These are phyloP conservation scores for Glomeris maerens DNA, from an alignment of 1,140 invertebrate genomes.

Conservation along the genomic window DNA sequence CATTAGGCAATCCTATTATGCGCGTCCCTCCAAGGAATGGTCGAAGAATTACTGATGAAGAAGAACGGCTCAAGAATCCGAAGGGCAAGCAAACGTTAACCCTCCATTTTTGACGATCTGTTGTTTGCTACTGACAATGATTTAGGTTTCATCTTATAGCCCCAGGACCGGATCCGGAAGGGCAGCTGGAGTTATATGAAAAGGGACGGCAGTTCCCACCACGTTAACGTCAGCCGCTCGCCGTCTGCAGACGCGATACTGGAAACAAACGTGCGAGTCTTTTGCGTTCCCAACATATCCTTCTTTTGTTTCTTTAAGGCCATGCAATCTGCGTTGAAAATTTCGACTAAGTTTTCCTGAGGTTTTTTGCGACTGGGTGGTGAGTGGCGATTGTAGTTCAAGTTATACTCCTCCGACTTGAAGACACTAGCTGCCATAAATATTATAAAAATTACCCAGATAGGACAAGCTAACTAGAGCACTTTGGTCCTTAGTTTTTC, in stretches of 20 bases:
- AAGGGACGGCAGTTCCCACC: conserved; percentile 37
- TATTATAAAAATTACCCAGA: background rate
- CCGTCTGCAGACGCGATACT: conserved; percentile 19
- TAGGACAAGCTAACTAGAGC: too few relatives aligned
- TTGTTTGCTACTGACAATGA: conserved; percentile 8
- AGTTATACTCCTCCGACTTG: background rate
- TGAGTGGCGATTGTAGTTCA: too few relatives aligned
- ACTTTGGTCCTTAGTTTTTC: too few relatives aligned
- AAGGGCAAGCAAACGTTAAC: conserved; percentile 27
- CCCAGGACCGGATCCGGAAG: conserved; percentile 16
- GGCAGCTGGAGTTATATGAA: conserved; percentile 38
- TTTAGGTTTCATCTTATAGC: conserved; percentile 12
- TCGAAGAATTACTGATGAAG: conserved; percentile 79
- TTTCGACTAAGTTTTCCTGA: too few relatives aligned
- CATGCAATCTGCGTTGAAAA: too few relatives aligned
- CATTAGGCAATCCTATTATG: conserved; percentile 75
- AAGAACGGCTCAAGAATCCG: conserved; percentile 41
- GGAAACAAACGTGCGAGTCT: conserved; percentile 2
- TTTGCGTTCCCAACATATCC: too few relatives aligned
- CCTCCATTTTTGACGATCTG: conserved; percentile 1
- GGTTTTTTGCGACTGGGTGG: too few relatives aligned
- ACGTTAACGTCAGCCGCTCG: conserved; percentile 19
- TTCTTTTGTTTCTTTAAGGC: too few relatives aligned
- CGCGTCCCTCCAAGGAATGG: conserved; percentile 83
- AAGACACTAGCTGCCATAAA: too few relatives aligned